phyloP scores from a whole-genome alignment of 2,888 invertebrate genomes.

The Thera britannica region DNA sequence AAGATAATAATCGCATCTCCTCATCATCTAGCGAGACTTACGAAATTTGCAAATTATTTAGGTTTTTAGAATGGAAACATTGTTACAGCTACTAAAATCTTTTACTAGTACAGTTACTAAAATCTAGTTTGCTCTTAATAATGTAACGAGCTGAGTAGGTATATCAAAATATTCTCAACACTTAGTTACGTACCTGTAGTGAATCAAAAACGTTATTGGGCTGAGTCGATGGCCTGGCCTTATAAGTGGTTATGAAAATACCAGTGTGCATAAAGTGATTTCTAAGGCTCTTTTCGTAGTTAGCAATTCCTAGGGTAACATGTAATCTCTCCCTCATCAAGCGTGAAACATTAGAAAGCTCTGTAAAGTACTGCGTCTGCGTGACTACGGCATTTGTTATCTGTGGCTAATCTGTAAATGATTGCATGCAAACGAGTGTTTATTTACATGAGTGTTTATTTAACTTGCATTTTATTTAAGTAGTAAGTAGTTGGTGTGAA shows the following conservation, averaged over 20 bases:
- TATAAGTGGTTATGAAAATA: no score
- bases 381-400: slow-evolving; percentile 34
- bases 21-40: no score
- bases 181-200: no score
- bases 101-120: no score
- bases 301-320: not conserved
- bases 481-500: slow-evolving; percentile 5
- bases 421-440: slow-evolving; percentile 39
- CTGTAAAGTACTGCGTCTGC: slow-evolving; percentile 27
- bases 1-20: not conserved
- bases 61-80: no score
- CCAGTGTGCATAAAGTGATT: not conserved
- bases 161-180: no score
- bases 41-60: no score
- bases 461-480: slow-evolving; percentile 9
- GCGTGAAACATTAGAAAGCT: slow-evolving; percentile 40
- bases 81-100: no score
- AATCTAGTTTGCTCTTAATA: no score
- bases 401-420: slow-evolving; percentile 41
- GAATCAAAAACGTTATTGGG: no score
- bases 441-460: slow-evolving; percentile 30
- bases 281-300: not conserved
- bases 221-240: no score
- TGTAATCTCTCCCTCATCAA: slow-evolving; percentile 25
- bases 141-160: no score